Base-by-base conservation (phyloP, 2,797 vertebrate genomes). In the Microctenopoma lineatum region DNA sequence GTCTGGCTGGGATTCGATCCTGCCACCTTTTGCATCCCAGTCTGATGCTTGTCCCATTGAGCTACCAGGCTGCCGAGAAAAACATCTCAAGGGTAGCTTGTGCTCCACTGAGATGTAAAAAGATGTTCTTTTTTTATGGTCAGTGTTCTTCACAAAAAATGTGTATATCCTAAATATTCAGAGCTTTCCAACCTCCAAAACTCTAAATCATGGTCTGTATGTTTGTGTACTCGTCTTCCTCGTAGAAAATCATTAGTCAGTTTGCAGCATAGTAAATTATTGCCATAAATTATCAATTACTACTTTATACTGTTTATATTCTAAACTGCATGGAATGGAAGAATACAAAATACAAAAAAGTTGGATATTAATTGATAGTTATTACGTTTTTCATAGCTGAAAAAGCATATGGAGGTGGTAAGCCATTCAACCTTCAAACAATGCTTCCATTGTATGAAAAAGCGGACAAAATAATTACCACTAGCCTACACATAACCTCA, bases 401-500 rank as follows among this genome's bases (percentile, higher is more conserved):
- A 34, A 34, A 34, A 34, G 7, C 7, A 34, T 4, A 13, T 3
- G 12, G 38, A 39, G 4, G 11, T 5, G 2, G 2, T 18, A 74
- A 42, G 5, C 21, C 15, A 59, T 41, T 44, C 42, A 59, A 60
- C 8, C 34, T 29, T 66, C 4, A 44, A n/a, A 7, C 8, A 14
- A 18, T 67, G 10, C 62, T 25, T 8, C 5, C 1, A 11, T 53
- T 63, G 36, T 1, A 42, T 6, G 1, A 56, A 69, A 44, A 65
- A 60, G 57, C 7, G 2, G 1, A 59, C 10, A 16, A 52, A 67
- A 66, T 18, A 56, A 60, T 50, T 1, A 41, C 41, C n/a, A 32
- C 5, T 27, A 42, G 25, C 56, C 32, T 25, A 78, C 60, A 39
- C 1, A 7, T 63, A 53, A 42, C 63, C 53, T 51, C 45, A 45